Conservation (phyloP, 2,113 vertebrate genomes). For the Phodopus roborovskii region DNA sequence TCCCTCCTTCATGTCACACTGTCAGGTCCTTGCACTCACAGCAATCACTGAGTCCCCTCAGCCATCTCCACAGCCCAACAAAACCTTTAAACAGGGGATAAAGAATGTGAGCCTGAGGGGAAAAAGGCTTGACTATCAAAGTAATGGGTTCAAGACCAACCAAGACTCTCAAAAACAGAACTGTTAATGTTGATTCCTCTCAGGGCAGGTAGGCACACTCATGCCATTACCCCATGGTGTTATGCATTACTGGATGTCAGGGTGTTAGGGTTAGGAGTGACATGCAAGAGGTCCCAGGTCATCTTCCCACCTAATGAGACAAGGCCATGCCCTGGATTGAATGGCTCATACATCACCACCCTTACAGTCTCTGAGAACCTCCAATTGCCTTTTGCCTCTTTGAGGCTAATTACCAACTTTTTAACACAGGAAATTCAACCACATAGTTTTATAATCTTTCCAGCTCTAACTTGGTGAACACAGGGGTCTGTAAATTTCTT, state of each 20-base stretch:
- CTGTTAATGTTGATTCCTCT: neutral
- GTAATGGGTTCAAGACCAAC: too few relatives aligned
- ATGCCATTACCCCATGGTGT: neutral
- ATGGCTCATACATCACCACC: rapidly evolving
- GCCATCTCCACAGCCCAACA: too few relatives aligned
- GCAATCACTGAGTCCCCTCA: neutral
- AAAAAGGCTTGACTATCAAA: neutral
- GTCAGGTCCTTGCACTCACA: neutral
- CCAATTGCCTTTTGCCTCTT: neutral
- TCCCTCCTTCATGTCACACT: neutral
- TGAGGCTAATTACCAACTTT: neutral
- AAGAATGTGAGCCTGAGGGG: neutral
- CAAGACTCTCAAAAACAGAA: neutral
- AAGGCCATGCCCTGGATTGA: rapidly evolving
- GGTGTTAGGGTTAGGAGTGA: neutral
- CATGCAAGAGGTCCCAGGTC: too few relatives aligned
- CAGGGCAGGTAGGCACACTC: rapidly evolving
- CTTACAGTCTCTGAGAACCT: neutral
- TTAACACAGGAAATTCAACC: neutral
- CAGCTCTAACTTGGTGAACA: too few relatives aligned
- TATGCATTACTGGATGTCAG: too few relatives aligned
- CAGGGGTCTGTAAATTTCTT: neutral
- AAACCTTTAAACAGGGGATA: neutral
- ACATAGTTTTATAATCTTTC: neutral
- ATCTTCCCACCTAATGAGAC: neutral